Evolutionary conservation across 1,140 invertebrate species (phyloP).

Genomic region (Scaptomyza hsui): DNA sequence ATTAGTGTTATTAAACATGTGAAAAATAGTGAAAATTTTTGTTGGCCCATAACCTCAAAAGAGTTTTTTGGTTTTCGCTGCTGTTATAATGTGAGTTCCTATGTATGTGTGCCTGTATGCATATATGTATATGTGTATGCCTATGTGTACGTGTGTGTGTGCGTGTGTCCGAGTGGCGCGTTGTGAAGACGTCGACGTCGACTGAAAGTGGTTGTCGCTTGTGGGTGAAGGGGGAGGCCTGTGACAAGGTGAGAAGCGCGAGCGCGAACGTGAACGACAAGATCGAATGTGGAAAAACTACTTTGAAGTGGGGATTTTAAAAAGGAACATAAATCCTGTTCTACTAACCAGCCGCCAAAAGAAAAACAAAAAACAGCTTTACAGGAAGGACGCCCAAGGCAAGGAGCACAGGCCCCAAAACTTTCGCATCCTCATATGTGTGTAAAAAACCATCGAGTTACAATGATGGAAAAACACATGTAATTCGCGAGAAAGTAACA

Average conservation of each 20-base stretch:
- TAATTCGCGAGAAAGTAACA: conserved; percentile 82
- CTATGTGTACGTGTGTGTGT: conserved; percentile 40
- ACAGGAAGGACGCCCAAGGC: conserved; percentile 15
- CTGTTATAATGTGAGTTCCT: conserved; percentile 55
- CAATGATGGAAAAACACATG: conserved; percentile 72
- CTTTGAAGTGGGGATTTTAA: conserved; percentile 59
- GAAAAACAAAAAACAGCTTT: conserved; percentile 23
- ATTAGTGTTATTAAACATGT: conserved; percentile 48
- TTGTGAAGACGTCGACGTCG: conserved; percentile 53
- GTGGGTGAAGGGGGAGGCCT: conserved; percentile 34
- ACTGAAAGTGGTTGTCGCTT: conserved; percentile 78
- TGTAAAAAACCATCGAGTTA: conserved; percentile 8
- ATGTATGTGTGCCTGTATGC: conserved; percentile 38
- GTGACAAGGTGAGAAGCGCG: conserved; percentile 61
- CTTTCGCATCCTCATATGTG: conserved; percentile 9
- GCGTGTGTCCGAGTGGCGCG: conserved; percentile 52
- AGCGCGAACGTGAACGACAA: conserved; percentile 56
- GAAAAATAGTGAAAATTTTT: conserved; percentile 72
- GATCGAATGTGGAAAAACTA: conserved; percentile 67
- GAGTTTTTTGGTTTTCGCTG: conserved; percentile 70
- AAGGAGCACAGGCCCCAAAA: neutral
- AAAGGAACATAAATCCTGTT: conserved; percentile 43
- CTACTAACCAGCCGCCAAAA: conserved; percentile 50
- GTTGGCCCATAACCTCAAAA: conserved; percentile 76
- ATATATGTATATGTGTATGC: conserved; percentile 19